These are phyloP conservation scores for Drepana falcataria DNA, from an alignment of 2,888 invertebrate genomes.

Conservation along the genomic window DNA sequence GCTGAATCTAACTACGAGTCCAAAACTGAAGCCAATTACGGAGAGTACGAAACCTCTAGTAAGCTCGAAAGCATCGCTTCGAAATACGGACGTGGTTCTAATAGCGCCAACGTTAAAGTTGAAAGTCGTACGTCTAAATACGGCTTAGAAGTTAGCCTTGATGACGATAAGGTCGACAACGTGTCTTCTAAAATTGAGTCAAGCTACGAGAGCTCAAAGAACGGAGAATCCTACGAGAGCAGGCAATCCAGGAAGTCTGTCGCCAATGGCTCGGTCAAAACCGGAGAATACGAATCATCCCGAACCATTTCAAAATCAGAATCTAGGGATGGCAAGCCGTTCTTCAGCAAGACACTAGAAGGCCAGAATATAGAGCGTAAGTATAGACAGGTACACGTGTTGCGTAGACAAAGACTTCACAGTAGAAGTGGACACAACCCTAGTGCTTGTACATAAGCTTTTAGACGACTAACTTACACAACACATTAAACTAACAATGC, in stretches of 20 bases:
- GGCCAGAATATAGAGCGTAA: constrained; percentile 89
- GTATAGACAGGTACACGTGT: constrained; percentile 51
- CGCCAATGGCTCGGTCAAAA: constrained; percentile 53
- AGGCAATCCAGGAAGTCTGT: constrained; percentile 50
- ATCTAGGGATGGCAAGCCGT: constrained; percentile 80
- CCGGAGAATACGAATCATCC: constrained; percentile 38
- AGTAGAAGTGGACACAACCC: constrained; percentile 49
- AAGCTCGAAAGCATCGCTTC: constrained; percentile 53
- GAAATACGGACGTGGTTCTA: constrained; percentile 17
- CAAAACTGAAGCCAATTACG: constrained; percentile 31
- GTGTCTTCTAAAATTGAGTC: constrained; percentile 47
- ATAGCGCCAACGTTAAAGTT: constrained; percentile 9
- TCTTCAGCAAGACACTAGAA: constrained; percentile 85
- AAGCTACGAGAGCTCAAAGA: constrained; percentile 46
- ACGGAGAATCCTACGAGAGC: constrained; percentile 49
- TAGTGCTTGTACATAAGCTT: constrained; percentile 76
- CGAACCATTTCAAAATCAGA: constrained; percentile 45
- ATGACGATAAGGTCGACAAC: constrained; percentile 42
- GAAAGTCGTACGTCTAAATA: constrained; percentile 36
- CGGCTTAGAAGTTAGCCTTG: constrained; percentile 38
- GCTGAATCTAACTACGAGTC: constrained; percentile 36
- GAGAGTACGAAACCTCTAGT: constrained; percentile 37
- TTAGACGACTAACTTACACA: constrained; percentile 65
- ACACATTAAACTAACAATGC: constrained; percentile 63
- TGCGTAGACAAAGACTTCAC: constrained; percentile 21